phyloP scores from a whole-genome alignment of 2,113 vertebrate species.

The Hippocampus comes region DNA sequence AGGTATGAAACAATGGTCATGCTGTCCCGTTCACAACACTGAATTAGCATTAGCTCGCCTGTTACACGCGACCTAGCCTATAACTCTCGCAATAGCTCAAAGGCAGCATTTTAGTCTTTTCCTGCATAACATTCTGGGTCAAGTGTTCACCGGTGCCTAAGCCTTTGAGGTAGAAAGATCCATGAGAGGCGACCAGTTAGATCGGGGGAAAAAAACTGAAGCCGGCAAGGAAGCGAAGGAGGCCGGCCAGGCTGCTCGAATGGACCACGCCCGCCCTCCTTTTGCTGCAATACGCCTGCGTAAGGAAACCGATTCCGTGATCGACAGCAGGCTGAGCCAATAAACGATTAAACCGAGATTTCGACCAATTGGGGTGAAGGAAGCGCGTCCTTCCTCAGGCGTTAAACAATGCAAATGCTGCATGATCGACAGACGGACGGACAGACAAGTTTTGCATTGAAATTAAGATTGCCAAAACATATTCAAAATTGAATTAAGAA shows the following conservation, averaged over 20 bases:
- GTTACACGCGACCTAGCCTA: constrained; percentile 38
- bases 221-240: not conserved
- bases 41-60: constrained; percentile 45
- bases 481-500: no score
- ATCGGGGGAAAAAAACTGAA: not conserved
- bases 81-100: constrained; percentile 20
- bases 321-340: constrained; percentile 41
- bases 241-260: not conserved
- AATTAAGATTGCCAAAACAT: no score
- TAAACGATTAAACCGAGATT: not conserved
- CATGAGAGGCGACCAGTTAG: not conserved
- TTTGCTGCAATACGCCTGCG: not conserved
- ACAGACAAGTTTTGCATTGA: not conserved
- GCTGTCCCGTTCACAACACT: constrained; percentile 12
- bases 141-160: constrained; percentile 17
- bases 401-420: not conserved
- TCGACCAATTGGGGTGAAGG: constrained; percentile 38
- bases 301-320: not conserved
- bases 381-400: not conserved
- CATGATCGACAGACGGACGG: not conserved
- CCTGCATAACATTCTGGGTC: constrained; percentile 57
- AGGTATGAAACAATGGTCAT: constrained; percentile 3
- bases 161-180: constrained; percentile 1
- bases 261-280: not conserved
- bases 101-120: constrained; percentile 62